Evolutionary conservation across 2,113 vertebrate species (phyloP).

Genomic region (Parotia lawesii): DNA sequence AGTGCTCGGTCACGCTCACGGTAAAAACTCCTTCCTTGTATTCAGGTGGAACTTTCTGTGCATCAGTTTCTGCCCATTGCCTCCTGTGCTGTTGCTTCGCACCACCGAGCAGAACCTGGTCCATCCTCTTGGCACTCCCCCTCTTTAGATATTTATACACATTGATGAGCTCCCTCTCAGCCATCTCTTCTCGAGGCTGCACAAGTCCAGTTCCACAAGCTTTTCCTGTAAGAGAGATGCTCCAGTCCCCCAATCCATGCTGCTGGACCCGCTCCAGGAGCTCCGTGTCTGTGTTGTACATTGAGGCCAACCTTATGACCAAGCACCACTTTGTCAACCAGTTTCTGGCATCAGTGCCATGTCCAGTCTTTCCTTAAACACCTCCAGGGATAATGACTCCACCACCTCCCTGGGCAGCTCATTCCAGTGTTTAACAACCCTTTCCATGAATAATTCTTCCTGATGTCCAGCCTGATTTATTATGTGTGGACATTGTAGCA

Average conservation of each 20-base stretch:
- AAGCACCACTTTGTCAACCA: background rate
- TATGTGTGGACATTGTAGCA: accelerated
- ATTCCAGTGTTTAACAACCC: background rate
- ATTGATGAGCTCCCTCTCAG: background rate
- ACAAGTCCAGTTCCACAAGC: too few species aligned
- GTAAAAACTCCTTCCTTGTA: background rate
- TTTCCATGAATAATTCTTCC: background rate
- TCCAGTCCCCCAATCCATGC: background rate
- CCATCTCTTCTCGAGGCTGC: background rate
- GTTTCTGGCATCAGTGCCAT: background rate
- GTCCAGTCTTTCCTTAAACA: background rate
- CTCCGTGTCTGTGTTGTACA: accelerated
- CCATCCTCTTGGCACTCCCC: too few species aligned
- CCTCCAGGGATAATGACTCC: background rate
- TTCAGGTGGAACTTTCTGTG: background rate
- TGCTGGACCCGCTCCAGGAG: background rate
- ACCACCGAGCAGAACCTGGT: background rate
- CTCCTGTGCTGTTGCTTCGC: background rate
- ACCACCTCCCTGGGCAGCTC: background rate
- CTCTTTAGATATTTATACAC: too few species aligned
- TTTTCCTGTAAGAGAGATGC: background rate
- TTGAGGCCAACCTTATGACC: background rate
- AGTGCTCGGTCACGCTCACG: too few species aligned
- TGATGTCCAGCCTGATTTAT: background rate
- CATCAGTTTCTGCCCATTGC: background rate